Percentiles rank a stretch among this genome's conserved stretches.
Conservation (phyloP, 2,888 invertebrate genomes). For the Lingula anatina region DNA sequence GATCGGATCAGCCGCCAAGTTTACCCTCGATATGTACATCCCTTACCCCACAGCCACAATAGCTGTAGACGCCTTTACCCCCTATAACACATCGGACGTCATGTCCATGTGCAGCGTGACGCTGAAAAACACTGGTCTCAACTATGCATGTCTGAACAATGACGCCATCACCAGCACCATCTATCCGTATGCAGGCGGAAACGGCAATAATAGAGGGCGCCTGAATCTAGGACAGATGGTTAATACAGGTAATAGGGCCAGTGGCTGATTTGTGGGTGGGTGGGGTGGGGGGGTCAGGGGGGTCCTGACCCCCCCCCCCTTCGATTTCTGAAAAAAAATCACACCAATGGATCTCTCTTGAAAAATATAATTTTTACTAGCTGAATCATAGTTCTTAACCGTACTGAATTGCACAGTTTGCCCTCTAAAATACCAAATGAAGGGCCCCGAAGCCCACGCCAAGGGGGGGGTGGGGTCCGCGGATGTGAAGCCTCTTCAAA, state of each 20-base stretch:
- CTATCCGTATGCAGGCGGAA: constrained; percentile 11
- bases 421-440: too few species aligned
- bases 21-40: not conserved
- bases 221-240: constrained; percentile 22
- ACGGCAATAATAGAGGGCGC: constrained; percentile 21
- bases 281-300: too few species aligned
- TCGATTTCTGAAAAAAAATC: too few species aligned
- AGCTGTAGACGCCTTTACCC: constrained; percentile 15
- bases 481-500: too few species aligned
- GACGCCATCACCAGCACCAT: constrained; percentile 1
- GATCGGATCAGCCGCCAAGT: not conserved
- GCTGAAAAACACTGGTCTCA: constrained; percentile 8
- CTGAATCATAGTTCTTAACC: too few species aligned
- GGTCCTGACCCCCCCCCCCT: too few species aligned
- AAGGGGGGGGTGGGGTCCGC: too few species aligned
- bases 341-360: too few species aligned
- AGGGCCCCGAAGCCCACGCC: too few species aligned
- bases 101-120: constrained; percentile 10
- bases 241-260: constrained; percentile 35
- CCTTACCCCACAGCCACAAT: constrained; percentile 1
- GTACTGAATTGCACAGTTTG: too few species aligned
- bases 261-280: too few species aligned
- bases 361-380: too few species aligned
- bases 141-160: constrained; percentile 30
- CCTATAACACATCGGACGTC: constrained; percentile 11